Conservation (phyloP, 1,140 invertebrate species). For the Homarus americanus region DNA sequence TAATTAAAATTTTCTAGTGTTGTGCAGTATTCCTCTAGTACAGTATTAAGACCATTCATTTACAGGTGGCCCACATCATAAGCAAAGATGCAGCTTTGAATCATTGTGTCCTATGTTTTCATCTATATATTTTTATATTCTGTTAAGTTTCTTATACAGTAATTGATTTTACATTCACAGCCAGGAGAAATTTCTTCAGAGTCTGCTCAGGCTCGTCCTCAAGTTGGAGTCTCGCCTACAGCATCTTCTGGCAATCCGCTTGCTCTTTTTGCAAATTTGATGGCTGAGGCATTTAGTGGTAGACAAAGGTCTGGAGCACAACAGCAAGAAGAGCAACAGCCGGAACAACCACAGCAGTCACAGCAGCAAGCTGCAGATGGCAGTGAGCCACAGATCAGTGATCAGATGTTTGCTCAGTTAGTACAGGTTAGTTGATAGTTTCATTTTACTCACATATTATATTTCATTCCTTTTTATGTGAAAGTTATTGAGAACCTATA, state of each 20-base stretch:
- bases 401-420: slow-evolving; percentile 69
- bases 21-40: neutral
- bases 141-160: neutral
- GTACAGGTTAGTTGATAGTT: slow-evolving; percentile 44
- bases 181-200: slow-evolving; percentile 30
- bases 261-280: slow-evolving; percentile 53
- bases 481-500: too few species aligned
- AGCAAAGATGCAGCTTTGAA: neutral
- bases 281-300: slow-evolving; percentile 62
- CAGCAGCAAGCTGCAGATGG: slow-evolving; percentile 40
- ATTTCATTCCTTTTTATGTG: too few species aligned
- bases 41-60: neutral
- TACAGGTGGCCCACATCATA: neutral
- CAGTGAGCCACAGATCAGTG: slow-evolving; percentile 61
- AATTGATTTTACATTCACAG: slow-evolving; percentile 8
- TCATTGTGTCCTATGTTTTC: neutral
- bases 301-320: slow-evolving; percentile 7
- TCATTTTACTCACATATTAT: too few species aligned
- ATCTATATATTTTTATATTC: neutral
- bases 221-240: slow-evolving; percentile 57
- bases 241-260: slow-evolving; percentile 59
- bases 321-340: slow-evolving; percentile 1
- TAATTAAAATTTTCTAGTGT: neutral
- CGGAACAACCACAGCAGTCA: slow-evolving; percentile 21
- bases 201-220: slow-evolving; percentile 38